Conservation (phyloP, 2,888 invertebrate genomes). For the Platynereis dumerilii region DNA sequence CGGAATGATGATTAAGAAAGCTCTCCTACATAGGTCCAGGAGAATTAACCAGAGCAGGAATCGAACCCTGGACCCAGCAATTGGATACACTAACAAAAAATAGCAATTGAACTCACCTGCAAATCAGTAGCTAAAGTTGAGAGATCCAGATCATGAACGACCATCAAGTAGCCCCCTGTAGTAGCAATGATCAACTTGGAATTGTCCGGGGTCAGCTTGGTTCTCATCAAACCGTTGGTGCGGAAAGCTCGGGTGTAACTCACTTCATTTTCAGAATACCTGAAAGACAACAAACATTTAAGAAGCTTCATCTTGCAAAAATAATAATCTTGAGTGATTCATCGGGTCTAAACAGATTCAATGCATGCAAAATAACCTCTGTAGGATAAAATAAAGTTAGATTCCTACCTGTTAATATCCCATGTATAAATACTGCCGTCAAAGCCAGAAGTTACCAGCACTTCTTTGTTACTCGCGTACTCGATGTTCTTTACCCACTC, state of each 20-base stretch:
- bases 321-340: background rate
- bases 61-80: no score
- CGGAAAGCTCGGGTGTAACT: conserved; percentile 69
- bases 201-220: conserved; percentile 84
- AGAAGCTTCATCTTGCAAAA: no score
- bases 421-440: conserved; percentile 93
- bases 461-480: conserved; percentile 82
- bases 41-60: no score
- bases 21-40: no score
- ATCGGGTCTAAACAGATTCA: background rate
- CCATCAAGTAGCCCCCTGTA: conserved; percentile 85
- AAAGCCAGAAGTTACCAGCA: conserved; percentile 88
- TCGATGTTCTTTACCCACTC: conserved; percentile 98
- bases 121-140: conserved; percentile 80
- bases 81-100: no score
- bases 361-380: background rate
- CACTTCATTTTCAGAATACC: conserved; percentile 14
- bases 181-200: conserved; percentile 89
- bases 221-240: conserved; percentile 85
- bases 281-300: no score
- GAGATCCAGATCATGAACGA: conserved; percentile 87
- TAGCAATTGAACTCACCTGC: conserved; percentile 50
- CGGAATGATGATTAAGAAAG: no score
- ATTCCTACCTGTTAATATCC: conserved; percentile 88
- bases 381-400: background rate